These are phyloP conservation scores for Therioaphis trifolii DNA, from an alignment of 2,888 invertebrate species.

Conservation along the genomic window DNA sequence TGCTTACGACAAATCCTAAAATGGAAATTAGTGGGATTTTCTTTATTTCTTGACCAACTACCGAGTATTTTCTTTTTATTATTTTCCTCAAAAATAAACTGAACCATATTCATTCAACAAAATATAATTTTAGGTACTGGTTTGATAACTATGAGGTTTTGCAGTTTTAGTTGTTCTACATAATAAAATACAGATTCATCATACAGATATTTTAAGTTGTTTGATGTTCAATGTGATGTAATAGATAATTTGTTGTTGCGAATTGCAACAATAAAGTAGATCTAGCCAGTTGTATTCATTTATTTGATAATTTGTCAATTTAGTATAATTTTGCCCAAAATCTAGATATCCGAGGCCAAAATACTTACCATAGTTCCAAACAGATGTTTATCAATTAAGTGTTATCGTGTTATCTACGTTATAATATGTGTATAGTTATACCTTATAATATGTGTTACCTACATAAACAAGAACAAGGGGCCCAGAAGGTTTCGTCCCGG, in stretches of 20 bases:
- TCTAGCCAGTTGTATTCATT: not conserved
- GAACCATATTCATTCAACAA: not conserved
- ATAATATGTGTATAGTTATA: too few relatives aligned
- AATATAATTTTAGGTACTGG: not conserved
- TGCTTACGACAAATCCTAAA: too few relatives aligned
- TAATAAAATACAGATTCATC: constrained; percentile 7
- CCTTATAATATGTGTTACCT: not conserved
- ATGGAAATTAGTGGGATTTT: too few relatives aligned
- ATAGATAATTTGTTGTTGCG: not conserved
- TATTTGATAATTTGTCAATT: not conserved
- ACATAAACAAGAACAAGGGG: too few relatives aligned
- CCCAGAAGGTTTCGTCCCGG: too few relatives aligned
- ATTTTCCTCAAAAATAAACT: too few relatives aligned
- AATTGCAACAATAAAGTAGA: not conserved
- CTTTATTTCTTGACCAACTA: too few relatives aligned
- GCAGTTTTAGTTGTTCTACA: not conserved
- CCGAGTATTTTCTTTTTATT: too few relatives aligned
- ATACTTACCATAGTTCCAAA: not conserved
- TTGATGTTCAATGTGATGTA: not conserved
- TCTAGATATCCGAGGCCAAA: constrained; percentile 9
- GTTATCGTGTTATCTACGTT: too few relatives aligned
- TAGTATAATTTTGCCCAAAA: not conserved
- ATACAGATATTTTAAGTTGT: not conserved
- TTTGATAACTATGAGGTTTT: not conserved
- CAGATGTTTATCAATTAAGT: constrained; percentile 30